Evolutionary conservation across 2,797 vertebrate genomes (phyloP).

Genomic region (Ataeniobius toweri): DNA sequence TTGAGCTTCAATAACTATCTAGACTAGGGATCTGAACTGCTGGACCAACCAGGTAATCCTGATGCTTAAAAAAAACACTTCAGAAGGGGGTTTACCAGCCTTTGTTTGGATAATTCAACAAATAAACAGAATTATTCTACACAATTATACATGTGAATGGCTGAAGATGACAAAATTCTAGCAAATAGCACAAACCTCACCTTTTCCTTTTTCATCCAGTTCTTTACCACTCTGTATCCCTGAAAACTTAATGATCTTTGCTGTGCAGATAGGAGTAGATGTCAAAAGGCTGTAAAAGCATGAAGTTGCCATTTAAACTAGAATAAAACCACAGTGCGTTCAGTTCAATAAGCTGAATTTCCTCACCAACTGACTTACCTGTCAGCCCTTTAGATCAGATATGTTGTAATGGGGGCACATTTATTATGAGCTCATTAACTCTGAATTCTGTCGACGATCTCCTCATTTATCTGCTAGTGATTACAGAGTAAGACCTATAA

Average conservation of each 20-base stretch:
- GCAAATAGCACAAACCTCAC: constrained; percentile 1
- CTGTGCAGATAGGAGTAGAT: constrained; percentile 26
- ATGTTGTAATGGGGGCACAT: too few relatives aligned
- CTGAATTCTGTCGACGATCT: too few relatives aligned
- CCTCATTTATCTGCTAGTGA: too few relatives aligned
- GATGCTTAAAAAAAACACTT: not conserved
- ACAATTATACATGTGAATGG: not conserved
- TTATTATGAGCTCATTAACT: too few relatives aligned
- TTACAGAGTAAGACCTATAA: too few relatives aligned
- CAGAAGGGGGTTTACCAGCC: not conserved
- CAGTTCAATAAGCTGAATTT: not conserved
- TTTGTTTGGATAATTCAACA: not conserved
- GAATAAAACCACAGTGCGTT: constrained; percentile 10
- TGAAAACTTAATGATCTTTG: constrained; percentile 57
- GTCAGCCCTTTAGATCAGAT: not conserved
- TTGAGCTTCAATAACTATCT: constrained; percentile 12
- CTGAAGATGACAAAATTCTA: not conserved
- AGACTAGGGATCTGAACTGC: not conserved
- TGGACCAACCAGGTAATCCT: not conserved
- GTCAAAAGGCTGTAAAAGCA: constrained; percentile 30
- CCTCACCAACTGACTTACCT: not conserved
- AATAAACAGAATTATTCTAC: not conserved
- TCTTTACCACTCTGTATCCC: constrained; percentile 1
- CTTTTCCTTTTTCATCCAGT: not conserved
- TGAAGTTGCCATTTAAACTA: constrained; percentile 17